These are phyloP conservation scores for Lytechinus variegatus DNA, from an alignment of 35 echinoderm and acorn worm species.

Conservation along the genomic window DNA sequence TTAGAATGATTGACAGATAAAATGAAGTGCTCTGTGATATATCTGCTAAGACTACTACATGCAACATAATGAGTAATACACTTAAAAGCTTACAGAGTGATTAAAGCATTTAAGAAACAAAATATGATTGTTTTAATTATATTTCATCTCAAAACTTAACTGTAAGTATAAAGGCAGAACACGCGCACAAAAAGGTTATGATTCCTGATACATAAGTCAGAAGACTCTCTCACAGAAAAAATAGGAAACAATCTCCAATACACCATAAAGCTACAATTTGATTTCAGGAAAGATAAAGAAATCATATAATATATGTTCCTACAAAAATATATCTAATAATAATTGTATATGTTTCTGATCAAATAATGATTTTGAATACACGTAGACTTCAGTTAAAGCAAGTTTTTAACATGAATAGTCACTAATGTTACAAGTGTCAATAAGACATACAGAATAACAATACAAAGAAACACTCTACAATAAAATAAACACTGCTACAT, in stretches of 20 bases:
- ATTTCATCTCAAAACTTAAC: background rate
- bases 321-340: conserved; percentile 21
- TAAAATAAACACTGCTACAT: background rate
- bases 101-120: background rate
- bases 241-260: background rate
- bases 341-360: conserved; percentile 13
- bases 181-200: background rate
- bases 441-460: background rate
- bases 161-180: background rate
- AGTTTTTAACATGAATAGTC: background rate
- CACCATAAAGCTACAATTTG: background rate
- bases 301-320: conserved; percentile 8
- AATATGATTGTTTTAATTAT: background rate
- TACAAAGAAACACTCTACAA: background rate
- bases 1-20: conserved; percentile 4
- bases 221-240: background rate
- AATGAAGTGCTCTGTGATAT: conserved; percentile 19
- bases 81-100: background rate
- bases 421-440: background rate
- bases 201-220: background rate
- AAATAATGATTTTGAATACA: conserved; percentile 20
- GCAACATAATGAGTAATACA: background rate
- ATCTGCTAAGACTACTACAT: background rate
- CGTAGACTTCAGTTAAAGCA: background rate
- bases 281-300: conserved; percentile 20